phyloP scores from a whole-genome alignment of 2,113 vertebrate genomes.

The Entelurus aequoreus region DNA sequence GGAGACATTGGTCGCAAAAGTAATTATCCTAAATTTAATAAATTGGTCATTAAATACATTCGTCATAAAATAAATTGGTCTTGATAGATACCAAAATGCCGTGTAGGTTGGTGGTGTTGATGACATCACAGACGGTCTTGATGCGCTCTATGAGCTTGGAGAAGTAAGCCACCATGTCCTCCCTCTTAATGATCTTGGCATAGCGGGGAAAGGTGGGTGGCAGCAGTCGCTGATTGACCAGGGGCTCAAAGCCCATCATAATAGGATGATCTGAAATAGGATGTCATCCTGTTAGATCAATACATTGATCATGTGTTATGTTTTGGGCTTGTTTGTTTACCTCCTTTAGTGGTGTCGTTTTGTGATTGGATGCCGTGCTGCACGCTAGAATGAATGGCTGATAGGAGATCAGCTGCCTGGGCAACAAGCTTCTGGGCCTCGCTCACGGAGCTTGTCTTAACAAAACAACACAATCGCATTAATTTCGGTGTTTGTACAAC shows the following conservation, averaged over 20 bases:
- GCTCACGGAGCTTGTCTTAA: slow-evolving; percentile 86
- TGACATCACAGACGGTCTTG: slow-evolving; percentile 95
- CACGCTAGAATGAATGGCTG: slow-evolving; percentile 88
- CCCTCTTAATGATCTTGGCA: slow-evolving; percentile 97
- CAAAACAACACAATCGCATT: slow-evolving; percentile 10
- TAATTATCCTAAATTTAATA: background rate
- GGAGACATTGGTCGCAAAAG: background rate
- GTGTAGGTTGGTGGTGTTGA: slow-evolving; percentile 92
- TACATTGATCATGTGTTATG: background rate
- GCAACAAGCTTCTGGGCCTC: slow-evolving; percentile 96
- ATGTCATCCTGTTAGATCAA: too few relatives aligned
- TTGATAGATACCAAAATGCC: slow-evolving; percentile 85
- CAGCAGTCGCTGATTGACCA: slow-evolving; percentile 96
- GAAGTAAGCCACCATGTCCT: slow-evolving; percentile 98
- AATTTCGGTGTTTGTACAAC: background rate
- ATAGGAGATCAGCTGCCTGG: slow-evolving; percentile 89
- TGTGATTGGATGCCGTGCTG: slow-evolving; percentile 94
- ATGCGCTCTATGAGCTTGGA: slow-evolving; percentile 93
- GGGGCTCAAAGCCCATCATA: slow-evolving; percentile 99
- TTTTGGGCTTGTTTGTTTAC: slow-evolving; percentile 54
- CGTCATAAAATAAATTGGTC: too few relatives aligned
- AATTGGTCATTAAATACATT: too few relatives aligned
- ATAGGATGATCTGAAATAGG: slow-evolving; percentile 87
- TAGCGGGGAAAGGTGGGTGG: slow-evolving; percentile 97
- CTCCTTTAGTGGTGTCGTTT: slow-evolving; percentile 98